A percentile compares a stretch with the other conserved stretches of the same genome.
Evolutionary conservation across 2,113 vertebrate species (phyloP).

Genomic region (Chauna torquata): DNA sequence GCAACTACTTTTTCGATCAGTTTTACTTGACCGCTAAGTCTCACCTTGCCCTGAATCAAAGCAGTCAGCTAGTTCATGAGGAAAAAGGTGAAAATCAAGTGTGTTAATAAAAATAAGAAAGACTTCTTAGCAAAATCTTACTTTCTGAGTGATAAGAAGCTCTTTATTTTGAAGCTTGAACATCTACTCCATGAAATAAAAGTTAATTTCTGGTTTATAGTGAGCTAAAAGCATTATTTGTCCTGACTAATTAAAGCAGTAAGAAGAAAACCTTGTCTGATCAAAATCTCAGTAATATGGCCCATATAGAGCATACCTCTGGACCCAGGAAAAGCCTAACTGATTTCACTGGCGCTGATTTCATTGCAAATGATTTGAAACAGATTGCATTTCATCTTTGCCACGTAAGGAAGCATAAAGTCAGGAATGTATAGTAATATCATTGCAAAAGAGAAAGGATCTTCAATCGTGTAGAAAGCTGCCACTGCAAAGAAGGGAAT

Average conservation of each 20-base stretch:
- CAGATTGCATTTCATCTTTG: background rate
- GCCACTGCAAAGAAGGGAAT: background rate
- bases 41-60: background rate
- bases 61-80: background rate
- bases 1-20: background rate
- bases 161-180: background rate
- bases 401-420: background rate
- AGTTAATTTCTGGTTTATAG: background rate
- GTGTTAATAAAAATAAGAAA: background rate
- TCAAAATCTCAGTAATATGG: background rate
- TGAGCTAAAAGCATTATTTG: background rate
- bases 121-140: background rate
- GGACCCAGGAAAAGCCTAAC: background rate
- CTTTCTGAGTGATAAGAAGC: background rate
- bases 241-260: background rate
- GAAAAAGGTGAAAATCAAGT: background rate
- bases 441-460: background rate
- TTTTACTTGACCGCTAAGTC: background rate
- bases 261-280: background rate
- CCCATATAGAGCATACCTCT: background rate
- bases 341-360: background rate
- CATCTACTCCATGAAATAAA: background rate
- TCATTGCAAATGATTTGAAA: background rate
- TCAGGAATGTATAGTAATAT: background rate
- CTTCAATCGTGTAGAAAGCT: background rate